A percentile compares a stretch with the other conserved stretches of the same genome.
Conservation (phyloP, 2,888 invertebrate species). For the Troilus luridus region DNA sequence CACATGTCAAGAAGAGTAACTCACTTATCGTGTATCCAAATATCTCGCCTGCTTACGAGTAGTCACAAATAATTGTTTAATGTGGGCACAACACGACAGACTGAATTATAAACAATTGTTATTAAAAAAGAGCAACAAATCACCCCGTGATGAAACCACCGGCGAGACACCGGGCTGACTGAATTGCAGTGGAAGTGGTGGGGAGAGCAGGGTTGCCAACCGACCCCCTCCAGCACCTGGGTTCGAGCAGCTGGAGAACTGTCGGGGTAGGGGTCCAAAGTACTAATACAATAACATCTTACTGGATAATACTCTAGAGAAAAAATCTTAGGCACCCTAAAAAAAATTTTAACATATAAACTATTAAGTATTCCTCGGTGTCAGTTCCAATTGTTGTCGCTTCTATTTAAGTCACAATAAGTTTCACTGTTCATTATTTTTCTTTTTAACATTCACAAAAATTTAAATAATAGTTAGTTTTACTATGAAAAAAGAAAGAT, state of each 20-base stretch:
- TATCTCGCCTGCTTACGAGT: neutral
- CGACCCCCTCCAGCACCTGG: constrained; percentile 36
- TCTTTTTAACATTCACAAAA: too few species aligned
- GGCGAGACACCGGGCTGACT: constrained; percentile 35
- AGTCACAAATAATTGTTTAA: neutral
- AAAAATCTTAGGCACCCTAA: neutral
- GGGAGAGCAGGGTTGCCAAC: constrained; percentile 3
- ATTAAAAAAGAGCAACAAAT: neutral
- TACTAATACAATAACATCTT: neutral
- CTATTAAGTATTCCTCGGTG: neutral
- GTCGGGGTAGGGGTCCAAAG: neutral
- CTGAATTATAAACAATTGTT: neutral
- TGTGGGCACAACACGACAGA: constrained; percentile 18
- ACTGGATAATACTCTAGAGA: neutral
- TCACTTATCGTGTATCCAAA: constrained; percentile 18
- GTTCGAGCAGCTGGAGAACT: neutral
- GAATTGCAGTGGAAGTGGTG: neutral
- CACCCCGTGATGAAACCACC: neutral
- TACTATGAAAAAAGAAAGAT: too few species aligned
- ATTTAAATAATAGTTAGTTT: too few species aligned
- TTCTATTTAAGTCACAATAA: too few species aligned
- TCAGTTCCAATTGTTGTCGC: too few species aligned
- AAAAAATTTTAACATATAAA: neutral
- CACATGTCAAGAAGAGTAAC: neutral
- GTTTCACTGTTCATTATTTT: too few species aligned